Percentiles rank a stretch among this genome's conserved stretches.
Evolutionary conservation across 2,113 vertebrate species (phyloP).

Genomic region (Amia ocellicauda): DNA sequence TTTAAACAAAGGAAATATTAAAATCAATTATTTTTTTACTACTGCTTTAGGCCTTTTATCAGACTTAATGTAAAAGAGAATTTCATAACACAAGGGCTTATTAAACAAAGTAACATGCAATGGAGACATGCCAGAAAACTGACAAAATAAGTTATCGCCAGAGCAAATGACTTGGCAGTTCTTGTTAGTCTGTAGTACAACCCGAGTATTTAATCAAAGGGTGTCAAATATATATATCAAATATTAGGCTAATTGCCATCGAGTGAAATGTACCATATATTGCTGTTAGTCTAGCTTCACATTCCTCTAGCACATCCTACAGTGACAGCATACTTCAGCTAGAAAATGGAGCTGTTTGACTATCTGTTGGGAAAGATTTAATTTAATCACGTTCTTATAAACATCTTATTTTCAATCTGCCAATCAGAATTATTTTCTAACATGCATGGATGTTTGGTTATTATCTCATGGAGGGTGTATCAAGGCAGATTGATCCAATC

Average conservation of each 20-base stretch:
- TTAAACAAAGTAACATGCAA: too few relatives aligned
- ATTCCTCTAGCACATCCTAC: not conserved
- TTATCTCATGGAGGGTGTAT: constrained; percentile 41
- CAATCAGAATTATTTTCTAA: constrained; percentile 61
- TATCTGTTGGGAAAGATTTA: not conserved
- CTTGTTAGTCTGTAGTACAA: not conserved
- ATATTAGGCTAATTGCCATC: not conserved
- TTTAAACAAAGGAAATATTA: too few relatives aligned
- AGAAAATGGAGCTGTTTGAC: not conserved
- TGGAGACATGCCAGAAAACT: not conserved
- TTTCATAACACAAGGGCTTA: too few relatives aligned
- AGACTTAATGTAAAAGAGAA: too few relatives aligned
- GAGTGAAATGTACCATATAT: not conserved
- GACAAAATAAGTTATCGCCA: not conserved
- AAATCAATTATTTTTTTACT: too few relatives aligned
- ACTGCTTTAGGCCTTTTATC: too few relatives aligned
- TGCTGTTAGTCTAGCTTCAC: not conserved
- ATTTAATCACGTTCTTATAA: constrained; percentile 29
- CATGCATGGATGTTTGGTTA: constrained; percentile 54
- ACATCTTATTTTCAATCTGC: constrained; percentile 50
- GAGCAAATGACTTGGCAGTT: not conserved
- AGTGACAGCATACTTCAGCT: not conserved
- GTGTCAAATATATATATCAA: too few relatives aligned
- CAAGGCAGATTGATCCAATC: constrained; percentile 40
- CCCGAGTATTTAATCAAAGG: not conserved